Evolutionary conservation across 2,888 invertebrate genomes (phyloP).

Genomic region (Chironomus tentans): DNA sequence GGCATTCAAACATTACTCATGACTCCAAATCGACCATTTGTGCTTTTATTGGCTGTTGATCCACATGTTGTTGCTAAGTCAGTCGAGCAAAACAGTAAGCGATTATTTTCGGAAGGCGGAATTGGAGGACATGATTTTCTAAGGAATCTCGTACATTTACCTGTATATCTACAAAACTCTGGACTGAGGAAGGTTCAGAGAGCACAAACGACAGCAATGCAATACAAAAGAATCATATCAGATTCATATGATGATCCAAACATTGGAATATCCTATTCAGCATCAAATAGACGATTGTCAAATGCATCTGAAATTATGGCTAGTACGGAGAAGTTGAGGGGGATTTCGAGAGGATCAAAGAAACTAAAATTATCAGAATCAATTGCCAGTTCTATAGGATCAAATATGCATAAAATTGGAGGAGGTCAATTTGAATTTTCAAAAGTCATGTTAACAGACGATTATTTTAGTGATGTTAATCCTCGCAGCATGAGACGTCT

Average conservation of each 20-base stretch:
- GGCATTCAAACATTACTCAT: conserved; percentile 93
- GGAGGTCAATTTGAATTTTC: conserved; percentile 54
- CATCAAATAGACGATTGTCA: conserved; percentile 67
- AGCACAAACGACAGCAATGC: conserved; percentile 68
- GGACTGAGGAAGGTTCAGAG: conserved; percentile 81
- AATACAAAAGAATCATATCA: conserved; percentile 38
- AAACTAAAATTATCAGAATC: conserved; percentile 78
- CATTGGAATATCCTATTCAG: conserved; percentile 42
- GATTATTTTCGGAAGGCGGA: conserved; percentile 74
- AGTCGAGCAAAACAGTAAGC: conserved; percentile 78
- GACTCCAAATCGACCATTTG: conserved; percentile 88
- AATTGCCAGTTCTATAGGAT: conserved; percentile 83
- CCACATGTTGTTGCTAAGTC: conserved; percentile 98
- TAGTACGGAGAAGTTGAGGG: conserved; percentile 64
- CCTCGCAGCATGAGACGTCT: conserved; percentile 91
- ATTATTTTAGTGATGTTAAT: conserved; percentile 98
- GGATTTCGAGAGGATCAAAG: conserved; percentile 49
- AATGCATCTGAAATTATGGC: conserved; percentile 74
- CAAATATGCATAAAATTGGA: conserved; percentile 68
- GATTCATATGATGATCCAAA: conserved; percentile 33
- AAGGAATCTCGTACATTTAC: conserved; percentile 92
- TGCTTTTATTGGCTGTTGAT: conserved; percentile 92
- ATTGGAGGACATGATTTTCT: conserved; percentile 93
- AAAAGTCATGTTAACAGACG: conserved; percentile 86
- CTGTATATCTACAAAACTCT: conserved; percentile 96